phyloP scores from a whole-genome alignment of 2,113 vertebrate genomes.

The Pachypanchax playfairii region DNA sequence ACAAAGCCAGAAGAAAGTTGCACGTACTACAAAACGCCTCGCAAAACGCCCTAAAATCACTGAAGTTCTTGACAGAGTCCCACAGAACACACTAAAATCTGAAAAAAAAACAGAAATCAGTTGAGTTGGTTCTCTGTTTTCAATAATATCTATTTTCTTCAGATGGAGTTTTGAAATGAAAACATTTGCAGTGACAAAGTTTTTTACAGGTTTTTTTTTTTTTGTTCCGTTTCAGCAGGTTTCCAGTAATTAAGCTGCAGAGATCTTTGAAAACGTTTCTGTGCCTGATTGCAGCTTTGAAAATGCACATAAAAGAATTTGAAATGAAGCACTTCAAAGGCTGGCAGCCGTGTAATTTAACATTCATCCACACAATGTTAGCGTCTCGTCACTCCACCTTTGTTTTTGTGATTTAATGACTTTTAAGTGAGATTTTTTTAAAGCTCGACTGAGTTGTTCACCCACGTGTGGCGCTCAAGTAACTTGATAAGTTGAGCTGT shows the following conservation, averaged over 20 bases:
- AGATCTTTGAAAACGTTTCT: not conserved
- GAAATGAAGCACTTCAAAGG: not conserved
- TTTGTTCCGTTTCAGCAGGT: not conserved
- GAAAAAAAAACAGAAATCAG: not conserved
- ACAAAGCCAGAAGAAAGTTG: not conserved
- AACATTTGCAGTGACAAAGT: not conserved
- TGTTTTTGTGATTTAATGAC: conserved; percentile 7
- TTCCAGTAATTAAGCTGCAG: not conserved
- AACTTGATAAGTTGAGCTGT: not conserved
- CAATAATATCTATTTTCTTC: not conserved
- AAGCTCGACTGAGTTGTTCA: not conserved
- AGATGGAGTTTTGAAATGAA: not conserved
- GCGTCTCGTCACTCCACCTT: not conserved
- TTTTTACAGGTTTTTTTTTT: not conserved
- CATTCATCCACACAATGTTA: conserved; percentile 1
- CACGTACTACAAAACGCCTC: not conserved
- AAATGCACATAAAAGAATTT: conserved; percentile 13
- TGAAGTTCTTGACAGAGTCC: not conserved
- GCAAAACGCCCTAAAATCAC: not conserved
- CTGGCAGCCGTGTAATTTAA: conserved; percentile 13
- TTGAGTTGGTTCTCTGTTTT: not conserved
- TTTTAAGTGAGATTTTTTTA: not conserved
- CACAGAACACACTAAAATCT: not conserved
- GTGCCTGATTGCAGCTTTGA: conserved; percentile 1
- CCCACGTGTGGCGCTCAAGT: no score